Evolutionary conservation across 2,888 invertebrate genomes (phyloP).

Genomic region (Chrysomela aeneicollis): DNA sequence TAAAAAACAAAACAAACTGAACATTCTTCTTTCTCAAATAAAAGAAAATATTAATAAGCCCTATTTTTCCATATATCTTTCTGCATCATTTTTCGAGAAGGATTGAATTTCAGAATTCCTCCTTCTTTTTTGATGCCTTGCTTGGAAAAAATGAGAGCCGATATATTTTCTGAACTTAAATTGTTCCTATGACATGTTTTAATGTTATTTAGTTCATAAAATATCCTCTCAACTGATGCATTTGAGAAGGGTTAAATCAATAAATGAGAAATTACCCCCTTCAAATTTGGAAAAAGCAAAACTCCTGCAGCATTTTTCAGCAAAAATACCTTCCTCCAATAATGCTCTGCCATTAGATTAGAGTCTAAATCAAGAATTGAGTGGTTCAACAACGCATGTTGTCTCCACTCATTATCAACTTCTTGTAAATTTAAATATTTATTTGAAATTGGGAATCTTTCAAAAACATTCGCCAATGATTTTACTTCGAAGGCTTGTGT

Average conservation of each 20-base stretch:
- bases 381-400: constrained; percentile 18
- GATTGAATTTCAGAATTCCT: constrained; percentile 8
- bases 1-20: too few relatives aligned
- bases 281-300: constrained; percentile 16
- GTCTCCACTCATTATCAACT: constrained; percentile 18
- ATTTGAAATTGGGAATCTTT: constrained; percentile 38
- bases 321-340: constrained; percentile 16
- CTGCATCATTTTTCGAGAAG: not conserved
- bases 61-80: not conserved
- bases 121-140: not conserved
- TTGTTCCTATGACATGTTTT: constrained; percentile 5
- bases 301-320: constrained; percentile 8
- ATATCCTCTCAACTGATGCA: constrained; percentile 11
- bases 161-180: not conserved
- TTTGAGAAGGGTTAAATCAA: constrained; percentile 7
- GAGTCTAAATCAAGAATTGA: not conserved
- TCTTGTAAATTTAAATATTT: not conserved
- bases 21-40: too few relatives aligned
- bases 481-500: constrained; percentile 35
- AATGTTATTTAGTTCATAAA: constrained; percentile 5
- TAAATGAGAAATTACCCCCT: constrained; percentile 9
- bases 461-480: constrained; percentile 26
- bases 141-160: not conserved
- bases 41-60: not conserved
- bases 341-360: constrained; percentile 9